These are phyloP conservation scores for Plagiodera versicolora DNA, from an alignment of 2,888 invertebrate genomes.

Conservation along the genomic window DNA sequence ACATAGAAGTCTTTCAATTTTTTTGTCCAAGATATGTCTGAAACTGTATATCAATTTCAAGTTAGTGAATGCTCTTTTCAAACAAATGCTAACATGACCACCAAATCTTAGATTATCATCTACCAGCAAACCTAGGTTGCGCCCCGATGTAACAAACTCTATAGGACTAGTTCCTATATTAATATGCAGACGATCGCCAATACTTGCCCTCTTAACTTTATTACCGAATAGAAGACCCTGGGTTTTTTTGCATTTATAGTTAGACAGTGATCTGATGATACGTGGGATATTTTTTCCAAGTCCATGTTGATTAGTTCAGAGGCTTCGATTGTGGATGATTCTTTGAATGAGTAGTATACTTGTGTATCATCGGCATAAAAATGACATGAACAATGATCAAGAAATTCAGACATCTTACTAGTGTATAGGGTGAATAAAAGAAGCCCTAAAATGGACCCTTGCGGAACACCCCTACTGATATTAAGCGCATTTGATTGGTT, in stretches of 20 bases:
- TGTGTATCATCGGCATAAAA: constrained; percentile 1
- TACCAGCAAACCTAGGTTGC: neutral
- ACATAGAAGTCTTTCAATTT: no score
- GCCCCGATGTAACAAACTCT: constrained; percentile 2
- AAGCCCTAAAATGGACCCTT: neutral
- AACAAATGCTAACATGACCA: no score
- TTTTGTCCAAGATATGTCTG: no score
- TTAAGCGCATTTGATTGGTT: neutral
- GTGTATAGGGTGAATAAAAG: neutral
- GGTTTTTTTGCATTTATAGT: neutral
- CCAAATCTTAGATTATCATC: constrained; percentile 2
- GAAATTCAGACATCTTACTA: neutral
- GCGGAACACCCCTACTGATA: neutral
- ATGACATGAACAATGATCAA: neutral
- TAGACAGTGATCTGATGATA: neutral
- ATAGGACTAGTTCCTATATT: constrained; percentile 1
- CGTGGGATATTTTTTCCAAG: neutral
- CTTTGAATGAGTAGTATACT: constrained; percentile 2
- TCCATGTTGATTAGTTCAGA: neutral
- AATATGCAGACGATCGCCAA: neutral
- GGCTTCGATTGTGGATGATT: neutral
- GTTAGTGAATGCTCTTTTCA: no score
- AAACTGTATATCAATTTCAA: no score
- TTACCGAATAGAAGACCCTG: neutral
- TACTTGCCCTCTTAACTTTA: neutral